Evolutionary conservation across 2,113 vertebrate genomes (phyloP).

Genomic region (Rhea pennata): DNA sequence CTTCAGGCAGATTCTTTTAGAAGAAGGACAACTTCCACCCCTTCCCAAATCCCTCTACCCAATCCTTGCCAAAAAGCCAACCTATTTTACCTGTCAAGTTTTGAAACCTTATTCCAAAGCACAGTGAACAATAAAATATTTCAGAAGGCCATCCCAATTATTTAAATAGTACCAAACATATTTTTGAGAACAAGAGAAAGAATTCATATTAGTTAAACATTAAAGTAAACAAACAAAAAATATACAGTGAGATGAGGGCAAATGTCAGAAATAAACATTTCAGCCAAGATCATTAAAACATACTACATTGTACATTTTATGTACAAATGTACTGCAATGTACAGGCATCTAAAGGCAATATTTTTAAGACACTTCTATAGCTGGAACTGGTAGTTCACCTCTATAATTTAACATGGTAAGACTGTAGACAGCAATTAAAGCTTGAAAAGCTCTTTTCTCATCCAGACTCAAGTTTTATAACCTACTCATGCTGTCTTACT

Average conservation of each 20-base stretch:
- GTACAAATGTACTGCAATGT: no score
- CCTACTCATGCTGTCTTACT: not conserved
- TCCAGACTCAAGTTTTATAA: not conserved
- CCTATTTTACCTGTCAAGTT: not conserved
- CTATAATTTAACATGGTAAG: not conserved
- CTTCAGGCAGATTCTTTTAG: not conserved
- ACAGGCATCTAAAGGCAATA: not conserved
- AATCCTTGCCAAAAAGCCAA: not conserved
- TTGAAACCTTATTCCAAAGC: not conserved
- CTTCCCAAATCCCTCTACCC: not conserved
- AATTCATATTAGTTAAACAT: not conserved
- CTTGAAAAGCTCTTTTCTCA: not conserved
- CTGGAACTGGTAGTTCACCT: not conserved
- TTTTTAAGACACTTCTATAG: not conserved
- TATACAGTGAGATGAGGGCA: not conserved
- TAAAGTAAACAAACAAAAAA: not conserved
- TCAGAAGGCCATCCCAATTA: not conserved
- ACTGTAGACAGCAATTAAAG: not conserved
- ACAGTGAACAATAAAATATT: not conserved
- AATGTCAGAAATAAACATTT: not conserved
- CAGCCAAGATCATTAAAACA: not conserved
- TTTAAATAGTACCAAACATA: not conserved
- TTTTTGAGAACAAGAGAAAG: not conserved
- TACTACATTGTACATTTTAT: not conserved
- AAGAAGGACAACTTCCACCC: not conserved